phyloP scores from a whole-genome alignment of 1,140 invertebrate genomes.

The Drosophila leontia region DNA sequence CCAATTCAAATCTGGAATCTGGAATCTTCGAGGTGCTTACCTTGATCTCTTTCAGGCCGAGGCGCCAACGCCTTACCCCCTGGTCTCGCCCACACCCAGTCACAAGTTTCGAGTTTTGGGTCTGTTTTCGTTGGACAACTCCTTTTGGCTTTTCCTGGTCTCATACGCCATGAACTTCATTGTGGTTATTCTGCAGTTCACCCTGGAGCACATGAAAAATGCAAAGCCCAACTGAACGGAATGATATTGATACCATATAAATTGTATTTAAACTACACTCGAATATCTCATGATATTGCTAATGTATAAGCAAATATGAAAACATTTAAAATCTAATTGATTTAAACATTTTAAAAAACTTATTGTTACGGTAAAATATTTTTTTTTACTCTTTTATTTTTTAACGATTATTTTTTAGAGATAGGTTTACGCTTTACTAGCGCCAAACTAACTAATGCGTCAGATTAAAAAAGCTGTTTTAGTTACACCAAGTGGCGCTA shows the following conservation, averaged over 20 bases:
- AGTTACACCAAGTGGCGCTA: not conserved
- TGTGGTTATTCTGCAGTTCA: conserved; percentile 75
- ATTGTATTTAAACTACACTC: not conserved
- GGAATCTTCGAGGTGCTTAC: no score
- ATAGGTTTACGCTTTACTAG: not conserved
- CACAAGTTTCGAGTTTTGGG: conserved; percentile 59
- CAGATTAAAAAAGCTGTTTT: not conserved
- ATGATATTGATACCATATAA: not conserved
- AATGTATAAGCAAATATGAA: not conserved
- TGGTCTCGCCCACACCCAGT: conserved; percentile 33
- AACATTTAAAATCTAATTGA: no score
- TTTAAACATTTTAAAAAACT: no score
- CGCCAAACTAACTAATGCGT: not conserved
- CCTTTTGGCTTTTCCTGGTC: conserved; percentile 70
- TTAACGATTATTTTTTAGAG: not conserved
- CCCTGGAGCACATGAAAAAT: conserved; percentile 54
- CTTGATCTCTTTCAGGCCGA: conserved; percentile 35
- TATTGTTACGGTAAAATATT: no score
- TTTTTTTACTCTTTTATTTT: not conserved
- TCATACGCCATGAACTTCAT: conserved; percentile 74
- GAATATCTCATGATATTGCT: not conserved
- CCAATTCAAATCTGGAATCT: rapidly evolving
- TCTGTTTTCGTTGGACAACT: conserved; percentile 63
- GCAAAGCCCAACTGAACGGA: not conserved
- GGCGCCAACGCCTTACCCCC: conserved; percentile 27